Conservation (phyloP, 1,140 invertebrate genomes). For the Copidosoma floridanum region DNA sequence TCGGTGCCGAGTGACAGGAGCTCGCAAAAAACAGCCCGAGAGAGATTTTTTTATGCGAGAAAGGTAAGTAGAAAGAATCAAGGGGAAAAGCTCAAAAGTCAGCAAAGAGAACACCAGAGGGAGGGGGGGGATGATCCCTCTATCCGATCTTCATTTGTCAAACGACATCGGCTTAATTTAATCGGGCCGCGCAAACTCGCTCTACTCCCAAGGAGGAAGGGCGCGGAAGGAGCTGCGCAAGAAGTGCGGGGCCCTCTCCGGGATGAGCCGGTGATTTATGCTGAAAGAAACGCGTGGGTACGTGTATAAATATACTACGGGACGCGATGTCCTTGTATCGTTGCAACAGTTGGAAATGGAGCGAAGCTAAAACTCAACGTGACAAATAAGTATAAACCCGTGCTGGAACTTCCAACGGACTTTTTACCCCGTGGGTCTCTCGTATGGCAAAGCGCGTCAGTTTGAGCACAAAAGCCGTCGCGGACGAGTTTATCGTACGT, state of each 20-base stretch:
- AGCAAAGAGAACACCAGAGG: slow-evolving; percentile 39
- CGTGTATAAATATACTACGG: no score
- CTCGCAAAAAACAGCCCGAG: slow-evolving; percentile 20
- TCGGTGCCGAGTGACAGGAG: background rate
- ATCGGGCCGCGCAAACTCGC: slow-evolving; percentile 12
- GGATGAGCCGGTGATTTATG: slow-evolving; percentile 24
- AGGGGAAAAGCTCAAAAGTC: no score
- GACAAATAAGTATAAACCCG: no score
- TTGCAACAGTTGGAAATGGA: no score
- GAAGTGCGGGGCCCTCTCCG: background rate
- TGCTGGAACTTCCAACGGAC: no score
- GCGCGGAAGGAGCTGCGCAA: background rate
- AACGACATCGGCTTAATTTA: slow-evolving; percentile 40
- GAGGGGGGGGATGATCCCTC: slow-evolving; percentile 38
- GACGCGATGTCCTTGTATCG: no score
- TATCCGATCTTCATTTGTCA: slow-evolving; percentile 52
- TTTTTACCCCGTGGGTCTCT: no score
- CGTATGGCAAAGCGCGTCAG: no score
- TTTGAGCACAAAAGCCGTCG: no score
- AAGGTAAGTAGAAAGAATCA: slow-evolving; percentile 42
- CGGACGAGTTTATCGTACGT: slow-evolving; percentile 24
- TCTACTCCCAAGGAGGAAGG: background rate
- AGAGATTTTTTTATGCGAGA: no score
- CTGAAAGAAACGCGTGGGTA: background rate
- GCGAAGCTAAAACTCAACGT: no score